Evolutionary conservation across 2,888 invertebrate genomes (phyloP), one percentile per base, ranked within the genome.

Genomic region (Liopterus haemorrhoidalis): DNA sequence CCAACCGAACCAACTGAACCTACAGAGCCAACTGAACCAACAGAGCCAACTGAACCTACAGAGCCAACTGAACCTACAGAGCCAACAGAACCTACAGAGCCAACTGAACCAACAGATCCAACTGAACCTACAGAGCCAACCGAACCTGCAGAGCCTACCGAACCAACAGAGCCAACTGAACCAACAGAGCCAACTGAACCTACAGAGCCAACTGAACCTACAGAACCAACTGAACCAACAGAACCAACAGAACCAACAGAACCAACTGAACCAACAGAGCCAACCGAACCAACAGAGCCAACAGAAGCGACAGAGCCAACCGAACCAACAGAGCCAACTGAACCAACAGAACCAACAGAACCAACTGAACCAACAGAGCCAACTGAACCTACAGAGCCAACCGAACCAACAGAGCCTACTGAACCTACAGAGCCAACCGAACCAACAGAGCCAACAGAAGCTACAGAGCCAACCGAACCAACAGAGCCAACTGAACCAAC

Each of bases 391-490:
- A 8, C 39, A 14, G 19, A 28, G n/a, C 9, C 9, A 1, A 8
- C 39, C 11, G 19, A 28, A 5, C 19, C 36, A 36, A 5, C 33
- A 14, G 25, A 14, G n/a, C 4, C 38, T n/a, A 25, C 38, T 8
- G n/a, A 3, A 16, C 12, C 25, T 12, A 25, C 38, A 6, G 19
- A 18, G 14, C 4, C 28, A 9, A 38, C 21, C 4, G 36, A n/a
- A n/a, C 16, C 33, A 6, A 33, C 21, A 11, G 36, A n/a, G 5
- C 16, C 33, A 6, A 33, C 14, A 5, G 16, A 22, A 24, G 14
- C 25, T n/a, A 3, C 22, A 16, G 3, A 4, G 11, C 9, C 27
- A 4, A 24, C 12, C 11, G 5, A 16, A 27, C 9, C 28, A 39
- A 28, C 39, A 5, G 5, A 5, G 15, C 9, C 27, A 6, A 16